Base-by-base conservation (phyloP, 1,140 invertebrate species). In the Hermetia illucens region DNA sequence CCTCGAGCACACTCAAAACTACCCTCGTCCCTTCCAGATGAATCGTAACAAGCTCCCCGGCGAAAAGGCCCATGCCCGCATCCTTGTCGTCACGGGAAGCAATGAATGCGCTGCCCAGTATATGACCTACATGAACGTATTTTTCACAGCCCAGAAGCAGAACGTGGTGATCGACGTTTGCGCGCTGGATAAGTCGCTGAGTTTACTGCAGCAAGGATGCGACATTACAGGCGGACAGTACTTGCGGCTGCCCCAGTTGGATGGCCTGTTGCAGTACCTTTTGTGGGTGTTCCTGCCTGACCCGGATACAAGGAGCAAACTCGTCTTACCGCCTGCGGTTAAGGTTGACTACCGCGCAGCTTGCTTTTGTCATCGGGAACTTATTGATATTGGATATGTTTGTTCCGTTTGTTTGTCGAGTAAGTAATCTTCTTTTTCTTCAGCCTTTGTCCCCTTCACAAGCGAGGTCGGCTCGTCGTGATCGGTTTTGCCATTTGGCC, bases 121-220 rank as follows among this genome's bases (percentile, higher is more conserved):
- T 52, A 95, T 97, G 79, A 93, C 92, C 59, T 94, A 94, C 48
- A 97, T 97, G 89, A 97, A 97, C 66, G 82, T 88, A 16, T 95
- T 97, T 54, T 97, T 97, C 48, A 92, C 92, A 19, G 88, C 93
- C 25, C 90, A 73, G 82, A 90, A 86, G 74, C 66, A 92, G 71
- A 81, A 82, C 65, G 75, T 96, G 38, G 70, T 87, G 15, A 75
- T 98, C 34, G 94, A 98, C 67, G 87, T 91, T 3, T 97, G 93
- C 55, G 83, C 92, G 8, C 55, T 97, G 38, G 87, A 89, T 54
- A 82, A 88, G 52, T 87, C 94, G 45, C 72, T 93, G 34, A 89
- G 85, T 42, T 61, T 97, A 16, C 61, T 96, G 21, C 88, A 94
- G 57, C 91, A 96, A 64, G 90, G 91, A 18, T 93, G 89, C 66